A percentile compares a stretch with the other conserved stretches of the same genome.
phyloP scores from a whole-genome alignment of 2,113 vertebrate species.

The Bagarius yarrelli region DNA sequence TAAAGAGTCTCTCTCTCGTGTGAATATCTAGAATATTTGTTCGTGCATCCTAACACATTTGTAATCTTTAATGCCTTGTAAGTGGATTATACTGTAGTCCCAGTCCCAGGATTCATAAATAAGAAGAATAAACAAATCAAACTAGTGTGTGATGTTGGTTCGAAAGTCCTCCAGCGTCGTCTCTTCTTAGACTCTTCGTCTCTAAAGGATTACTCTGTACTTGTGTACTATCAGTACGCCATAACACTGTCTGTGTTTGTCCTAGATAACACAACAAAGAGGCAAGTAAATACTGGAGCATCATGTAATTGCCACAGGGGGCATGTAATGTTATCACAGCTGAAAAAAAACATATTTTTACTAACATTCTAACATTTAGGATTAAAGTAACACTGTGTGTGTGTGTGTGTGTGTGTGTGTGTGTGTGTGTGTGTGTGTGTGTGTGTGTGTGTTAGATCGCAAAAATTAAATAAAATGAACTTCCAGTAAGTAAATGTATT shows the following conservation, averaged over 20 bases:
- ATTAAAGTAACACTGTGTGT: neutral
- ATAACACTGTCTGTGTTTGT: slow-evolving; percentile 11
- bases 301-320: slow-evolving; percentile 27
- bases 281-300: slow-evolving; percentile 26
- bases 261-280: slow-evolving; percentile 28
- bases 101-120: neutral
- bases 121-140: neutral
- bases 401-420: neutral
- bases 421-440: slow-evolving; percentile 10
- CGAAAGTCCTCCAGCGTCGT: neutral
- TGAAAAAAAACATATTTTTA: neutral
- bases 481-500: neutral
- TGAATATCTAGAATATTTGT: no score
- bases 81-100: neutral
- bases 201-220: neutral
- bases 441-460: neutral
- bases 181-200: neutral
- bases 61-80: no score
- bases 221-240: neutral
- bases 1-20: no score
- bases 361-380: no score
- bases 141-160: neutral
- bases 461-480: neutral
- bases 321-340: slow-evolving; percentile 27
- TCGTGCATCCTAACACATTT: no score